A percentile compares a stretch with the other conserved stretches of the same genome.
Evolutionary conservation across 2,113 vertebrate species (phyloP).

Genomic region (Aphelocoma coerulescens): DNA sequence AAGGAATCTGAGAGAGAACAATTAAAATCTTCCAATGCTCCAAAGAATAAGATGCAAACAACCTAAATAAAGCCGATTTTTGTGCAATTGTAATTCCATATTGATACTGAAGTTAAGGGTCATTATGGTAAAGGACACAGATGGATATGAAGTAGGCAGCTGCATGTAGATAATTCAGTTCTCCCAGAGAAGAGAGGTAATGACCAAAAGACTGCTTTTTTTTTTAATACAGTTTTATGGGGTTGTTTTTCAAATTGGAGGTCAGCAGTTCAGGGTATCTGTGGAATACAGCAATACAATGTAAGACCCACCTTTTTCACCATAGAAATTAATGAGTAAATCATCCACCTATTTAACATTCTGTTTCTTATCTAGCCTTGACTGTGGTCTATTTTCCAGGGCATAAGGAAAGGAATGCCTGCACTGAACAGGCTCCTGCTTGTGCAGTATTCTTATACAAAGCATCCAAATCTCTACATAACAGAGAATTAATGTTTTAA

Average conservation of each 20-base stretch:
- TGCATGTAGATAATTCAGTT: neutral
- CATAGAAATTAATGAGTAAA: neutral
- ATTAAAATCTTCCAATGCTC: constrained; percentile 40
- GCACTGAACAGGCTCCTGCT: neutral
- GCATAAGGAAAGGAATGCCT: neutral
- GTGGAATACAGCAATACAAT: neutral
- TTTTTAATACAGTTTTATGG: neutral
- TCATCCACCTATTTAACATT: neutral
- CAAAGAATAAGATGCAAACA: neutral
- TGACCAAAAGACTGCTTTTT: neutral
- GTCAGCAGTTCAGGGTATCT: neutral
- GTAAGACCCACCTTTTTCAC: neutral
- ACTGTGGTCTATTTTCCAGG: neutral
- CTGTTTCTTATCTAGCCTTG: neutral
- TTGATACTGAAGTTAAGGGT: neutral
- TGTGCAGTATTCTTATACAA: neutral
- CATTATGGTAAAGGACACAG: constrained; percentile 17
- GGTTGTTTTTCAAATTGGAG: neutral
- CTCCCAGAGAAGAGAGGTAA: neutral
- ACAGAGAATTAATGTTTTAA: neutral
- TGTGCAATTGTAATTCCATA: neutral
- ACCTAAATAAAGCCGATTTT: neutral
- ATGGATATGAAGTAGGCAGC: constrained; percentile 14
- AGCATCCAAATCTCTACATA: neutral
- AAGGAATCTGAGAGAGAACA: constrained; percentile 31